Conservation (phyloP, 2,888 invertebrate genomes). For the Leptopterna dolabrata region DNA sequence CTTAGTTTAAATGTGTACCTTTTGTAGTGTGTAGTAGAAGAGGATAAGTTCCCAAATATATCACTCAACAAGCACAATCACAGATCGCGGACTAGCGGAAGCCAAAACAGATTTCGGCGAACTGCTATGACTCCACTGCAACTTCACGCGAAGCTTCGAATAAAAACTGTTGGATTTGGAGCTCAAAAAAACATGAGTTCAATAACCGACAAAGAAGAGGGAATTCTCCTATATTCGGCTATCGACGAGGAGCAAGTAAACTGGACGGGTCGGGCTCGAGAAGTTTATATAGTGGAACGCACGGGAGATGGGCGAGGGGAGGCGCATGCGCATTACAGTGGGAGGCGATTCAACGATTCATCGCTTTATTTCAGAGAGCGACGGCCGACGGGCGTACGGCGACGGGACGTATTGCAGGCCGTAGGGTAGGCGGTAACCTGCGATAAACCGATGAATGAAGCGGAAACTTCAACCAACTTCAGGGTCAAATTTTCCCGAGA, state of each 20-base stretch:
- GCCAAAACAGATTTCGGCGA: background rate
- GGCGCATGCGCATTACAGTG: background rate
- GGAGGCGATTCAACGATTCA: slow-evolving; percentile 18
- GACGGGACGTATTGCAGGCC: background rate
- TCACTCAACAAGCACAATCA: slow-evolving; percentile 13
- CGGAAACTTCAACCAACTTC: no score
- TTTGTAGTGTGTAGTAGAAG: background rate
- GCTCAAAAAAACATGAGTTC: background rate
- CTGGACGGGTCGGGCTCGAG: slow-evolving; percentile 4
- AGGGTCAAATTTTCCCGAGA: no score
- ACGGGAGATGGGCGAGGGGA: background rate
- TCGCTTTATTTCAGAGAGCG: background rate
- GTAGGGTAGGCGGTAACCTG: no score
- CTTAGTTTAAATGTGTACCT: background rate
- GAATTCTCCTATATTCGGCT: slow-evolving; percentile 34
- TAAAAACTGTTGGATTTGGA: background rate
- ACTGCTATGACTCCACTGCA: background rate
- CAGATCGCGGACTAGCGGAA: slow-evolving; percentile 15
- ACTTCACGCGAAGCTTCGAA: background rate
- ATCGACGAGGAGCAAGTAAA: background rate
- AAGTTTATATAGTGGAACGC: slow-evolving; percentile 14
- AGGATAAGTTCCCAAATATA: background rate
- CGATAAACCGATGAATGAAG: no score
- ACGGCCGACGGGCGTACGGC: background rate
- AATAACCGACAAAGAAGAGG: slow-evolving; percentile 45